Base-by-base conservation (phyloP, 2,797 vertebrate species). In the Ceyx erithaca region DNA sequence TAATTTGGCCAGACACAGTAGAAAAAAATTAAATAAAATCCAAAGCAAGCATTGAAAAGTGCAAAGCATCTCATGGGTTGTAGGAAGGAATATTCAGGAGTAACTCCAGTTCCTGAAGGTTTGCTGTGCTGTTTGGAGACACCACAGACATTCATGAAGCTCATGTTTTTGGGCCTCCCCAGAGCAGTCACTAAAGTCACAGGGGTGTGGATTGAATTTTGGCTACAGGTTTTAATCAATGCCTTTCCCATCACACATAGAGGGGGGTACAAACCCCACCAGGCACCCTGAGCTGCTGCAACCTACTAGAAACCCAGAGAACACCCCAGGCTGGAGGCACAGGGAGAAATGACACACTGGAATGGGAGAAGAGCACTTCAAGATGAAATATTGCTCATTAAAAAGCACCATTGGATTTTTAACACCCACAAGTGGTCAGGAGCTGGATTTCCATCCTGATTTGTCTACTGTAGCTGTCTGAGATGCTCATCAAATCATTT, bases 231-330 rank as follows among this genome's bases (percentile, higher is more conserved):
- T 41, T 22, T 61, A 23, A 41, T 63, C 12, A 4, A 61, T 58
- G 35, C 15, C 1, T 33, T 64, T 70, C 61, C 59, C 35, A 2
- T 31, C 5, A 1, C 16, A 15, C 0, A 0, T 1, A 45, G 37
- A 33, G 57, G 18, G 2, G 20, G 41, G 59, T 45, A 17, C 2
- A 5, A 85, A 59, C 10, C 48, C 59, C 69, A 22, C 23, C 75
- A 63, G 43, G 26, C 70, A 57, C 57, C 85, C 48, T 37, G 37
- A 37, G 37, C 37, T 37, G 37, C 37, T 37, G 14, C 37, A 37
- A 14, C 37, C 37, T 6, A 14, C 37, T 37, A 37, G 64, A 81
- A 64, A 23, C 7, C 4, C 10, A 7, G 48, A 12, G 40, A 62
- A 23, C 33, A 35, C 28, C 45, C 6, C 0, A 0, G 58, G 22